Percentiles rank a stretch among this genome's conserved stretches.
These are phyloP conservation scores for Rhizomys pruinosus DNA, from an alignment of 2,113 vertebrate genomes.

Conservation along the genomic window DNA sequence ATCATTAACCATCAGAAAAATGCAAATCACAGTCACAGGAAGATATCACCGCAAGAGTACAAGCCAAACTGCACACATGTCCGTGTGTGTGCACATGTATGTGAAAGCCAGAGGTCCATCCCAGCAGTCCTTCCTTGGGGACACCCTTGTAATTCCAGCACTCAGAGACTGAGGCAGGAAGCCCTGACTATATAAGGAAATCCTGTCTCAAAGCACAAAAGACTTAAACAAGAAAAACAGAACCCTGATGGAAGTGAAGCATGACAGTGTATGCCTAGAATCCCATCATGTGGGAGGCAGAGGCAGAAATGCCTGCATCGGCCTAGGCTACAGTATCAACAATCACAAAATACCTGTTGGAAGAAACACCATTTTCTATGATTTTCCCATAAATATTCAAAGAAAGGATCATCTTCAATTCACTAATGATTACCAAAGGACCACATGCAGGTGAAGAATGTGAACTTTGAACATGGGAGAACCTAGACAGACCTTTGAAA, in stretches of 20 bases:
- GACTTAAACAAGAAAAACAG: too few relatives aligned
- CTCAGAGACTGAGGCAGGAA: too few relatives aligned
- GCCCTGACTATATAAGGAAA: too few relatives aligned
- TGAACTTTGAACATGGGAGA: constrained; percentile 7
- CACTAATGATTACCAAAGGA: constrained; percentile 23
- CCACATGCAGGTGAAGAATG: background rate
- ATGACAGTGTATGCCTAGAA: background rate
- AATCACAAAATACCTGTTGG: too few relatives aligned
- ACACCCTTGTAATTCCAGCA: too few relatives aligned
- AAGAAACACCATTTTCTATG: too few relatives aligned
- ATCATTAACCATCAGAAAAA: background rate
- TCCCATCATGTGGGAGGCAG: background rate
- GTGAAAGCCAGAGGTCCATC: background rate
- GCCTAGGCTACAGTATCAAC: too few relatives aligned
- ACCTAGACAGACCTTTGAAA: background rate
- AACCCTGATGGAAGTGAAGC: too few relatives aligned
- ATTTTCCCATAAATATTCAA: too few relatives aligned
- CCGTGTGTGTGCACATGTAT: background rate
- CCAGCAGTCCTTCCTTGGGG: too few relatives aligned
- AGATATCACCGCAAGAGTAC: background rate
- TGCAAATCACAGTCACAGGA: background rate
- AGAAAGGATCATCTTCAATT: background rate
- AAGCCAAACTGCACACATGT: background rate
- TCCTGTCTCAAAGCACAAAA: too few relatives aligned
- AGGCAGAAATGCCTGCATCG: too few relatives aligned